phyloP scores from a whole-genome alignment of 2,888 invertebrate species.

The Pammene fasciana region DNA sequence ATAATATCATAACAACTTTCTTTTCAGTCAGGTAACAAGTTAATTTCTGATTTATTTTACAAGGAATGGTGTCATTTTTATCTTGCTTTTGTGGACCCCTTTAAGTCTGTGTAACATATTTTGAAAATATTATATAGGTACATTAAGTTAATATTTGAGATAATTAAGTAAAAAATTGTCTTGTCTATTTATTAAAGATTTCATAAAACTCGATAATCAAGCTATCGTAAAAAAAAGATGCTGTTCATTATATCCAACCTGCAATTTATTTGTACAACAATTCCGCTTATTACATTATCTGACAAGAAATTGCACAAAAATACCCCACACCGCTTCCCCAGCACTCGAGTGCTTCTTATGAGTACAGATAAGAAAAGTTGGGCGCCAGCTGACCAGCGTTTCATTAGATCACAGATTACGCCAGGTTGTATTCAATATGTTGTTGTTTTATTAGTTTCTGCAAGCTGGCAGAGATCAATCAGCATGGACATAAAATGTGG shows the following conservation, averaged over 20 bases:
- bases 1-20: too few species aligned
- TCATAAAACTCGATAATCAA: too few species aligned
- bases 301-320: constrained; percentile 19
- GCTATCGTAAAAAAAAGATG: too few species aligned
- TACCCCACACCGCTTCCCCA: constrained; percentile 22
- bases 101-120: too few species aligned
- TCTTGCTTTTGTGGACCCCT: too few species aligned
- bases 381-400: constrained; percentile 67
- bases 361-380: constrained; percentile 75
- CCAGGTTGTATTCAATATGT: constrained; percentile 42
- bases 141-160: too few species aligned
- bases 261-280: neutral
- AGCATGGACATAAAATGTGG: constrained; percentile 8
- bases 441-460: constrained; percentile 39
- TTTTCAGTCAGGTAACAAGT: too few species aligned
- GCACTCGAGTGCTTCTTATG: constrained; percentile 65
- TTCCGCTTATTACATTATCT: neutral
- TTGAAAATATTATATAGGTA: too few species aligned
- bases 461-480: constrained; percentile 35
- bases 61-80: too few species aligned
- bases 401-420: constrained; percentile 62
- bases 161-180: too few species aligned
- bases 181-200: too few species aligned
- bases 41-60: too few species aligned
- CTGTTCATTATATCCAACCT: neutral